Base-by-base conservation (phyloP, 1,140 invertebrate species). In the Ips typographus region DNA sequence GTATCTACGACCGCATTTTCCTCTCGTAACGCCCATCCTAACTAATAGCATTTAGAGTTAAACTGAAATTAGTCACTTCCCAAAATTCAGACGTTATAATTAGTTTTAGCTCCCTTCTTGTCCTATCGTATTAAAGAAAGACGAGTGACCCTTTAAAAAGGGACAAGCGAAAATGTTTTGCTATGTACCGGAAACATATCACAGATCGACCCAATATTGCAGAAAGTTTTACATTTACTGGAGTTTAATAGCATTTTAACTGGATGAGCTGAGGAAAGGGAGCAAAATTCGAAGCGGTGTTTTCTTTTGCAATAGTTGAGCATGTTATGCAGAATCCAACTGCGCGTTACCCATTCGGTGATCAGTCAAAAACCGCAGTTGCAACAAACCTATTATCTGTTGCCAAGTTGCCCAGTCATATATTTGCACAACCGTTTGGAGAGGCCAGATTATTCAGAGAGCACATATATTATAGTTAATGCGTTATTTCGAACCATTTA, bases 11-110 rank as follows among this genome's bases (percentile, higher is more conserved):
- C 63, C 49, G 41, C 40, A 65, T 64, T 65, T 64, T 57, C 63
- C 51, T 56, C 52, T 57, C 40, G 51, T 22, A 65, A 42, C 22
- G 63, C 40, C 68, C 58, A 57, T 70, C 8, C 60, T 51, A 64
- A 61, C 68, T 64, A 70, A 70, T 70, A 64, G 44, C 61, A 70
- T 70, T 70, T 52, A 63, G 6, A 63, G 58, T 70, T 70, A 70
- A 70, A 70, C 47, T 44, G 53, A 56, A 60, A 70, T 70, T 70
- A 70, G 68, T 70, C 57, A 42, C 41, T 58, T 70, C 57, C 68
- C 52, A 64, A 70, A 70, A 43, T 55, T 59, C 57, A 59, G 57
- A 59, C 57, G 57, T 59, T 59, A 59, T 59, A 59, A 59, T 59
- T 59, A 59, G 57, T 59, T 59, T 59, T 42, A 22, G 57, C 38